Percentiles rank a stretch among this genome's conserved stretches.
These are phyloP conservation scores for Carassius gibelio DNA, from an alignment of 2,113 vertebrate species.

Conservation along the genomic window DNA sequence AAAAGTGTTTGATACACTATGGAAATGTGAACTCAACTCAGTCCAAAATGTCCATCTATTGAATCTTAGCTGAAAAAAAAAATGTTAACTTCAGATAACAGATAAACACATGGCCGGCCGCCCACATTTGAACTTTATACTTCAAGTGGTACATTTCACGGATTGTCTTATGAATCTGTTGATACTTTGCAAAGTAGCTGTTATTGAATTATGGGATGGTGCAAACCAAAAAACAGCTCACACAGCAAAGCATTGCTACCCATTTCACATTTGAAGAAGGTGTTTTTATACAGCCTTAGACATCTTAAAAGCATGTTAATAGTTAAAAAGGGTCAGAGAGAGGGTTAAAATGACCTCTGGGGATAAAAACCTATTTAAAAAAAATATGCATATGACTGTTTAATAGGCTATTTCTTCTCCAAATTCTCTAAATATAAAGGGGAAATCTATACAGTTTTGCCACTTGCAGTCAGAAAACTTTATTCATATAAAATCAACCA, in stretches of 20 bases:
- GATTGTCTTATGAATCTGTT: neutral
- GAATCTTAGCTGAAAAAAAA: neutral
- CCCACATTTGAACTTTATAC: neutral
- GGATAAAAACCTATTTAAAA: neutral
- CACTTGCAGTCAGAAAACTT: neutral
- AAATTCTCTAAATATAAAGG: neutral
- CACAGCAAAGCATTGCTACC: neutral
- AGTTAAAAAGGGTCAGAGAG: neutral
- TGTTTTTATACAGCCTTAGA: neutral
- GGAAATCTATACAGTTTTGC: neutral
- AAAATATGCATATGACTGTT: neutral
- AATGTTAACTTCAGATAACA: neutral
- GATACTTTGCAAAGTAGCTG: slow-evolving; percentile 1
- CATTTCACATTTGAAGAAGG: neutral
- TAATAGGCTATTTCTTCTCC: neutral
- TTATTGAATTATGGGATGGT: neutral
- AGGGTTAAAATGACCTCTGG: neutral
- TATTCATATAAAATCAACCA: neutral
- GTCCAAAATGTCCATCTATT: neutral
- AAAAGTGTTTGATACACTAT: neutral
- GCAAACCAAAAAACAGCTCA: neutral
- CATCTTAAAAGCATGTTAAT: neutral
- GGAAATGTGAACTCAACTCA: neutral
- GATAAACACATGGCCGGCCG: neutral
- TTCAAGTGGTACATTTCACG: neutral